Conservation (phyloP, 2,113 vertebrate species). For the Coracopsis vasa region DNA sequence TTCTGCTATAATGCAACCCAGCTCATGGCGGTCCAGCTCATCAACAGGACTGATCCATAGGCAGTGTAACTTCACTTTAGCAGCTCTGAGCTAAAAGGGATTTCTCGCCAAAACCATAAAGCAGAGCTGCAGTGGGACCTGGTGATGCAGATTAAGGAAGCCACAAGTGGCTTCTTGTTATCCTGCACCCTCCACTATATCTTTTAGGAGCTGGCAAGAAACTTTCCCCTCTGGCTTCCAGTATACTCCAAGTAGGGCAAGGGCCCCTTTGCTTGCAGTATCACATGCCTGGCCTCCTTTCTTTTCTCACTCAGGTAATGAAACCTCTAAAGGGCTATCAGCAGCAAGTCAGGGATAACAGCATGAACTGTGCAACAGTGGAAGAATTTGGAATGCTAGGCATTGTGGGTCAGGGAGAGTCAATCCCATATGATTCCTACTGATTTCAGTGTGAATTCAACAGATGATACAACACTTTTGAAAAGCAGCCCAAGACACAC, state of each 20-base stretch:
- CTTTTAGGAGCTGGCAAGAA: constrained; percentile 25
- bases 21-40: not conserved
- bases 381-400: not conserved
- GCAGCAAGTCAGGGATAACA: not conserved
- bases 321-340: not conserved
- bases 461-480: not conserved
- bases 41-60: not conserved
- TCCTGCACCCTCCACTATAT: not conserved
- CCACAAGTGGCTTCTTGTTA: constrained; percentile 29
- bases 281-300: not conserved
- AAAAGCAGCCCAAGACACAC: not conserved
- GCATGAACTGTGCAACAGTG: not conserved
- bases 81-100: not conserved
- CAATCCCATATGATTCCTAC: not conserved
- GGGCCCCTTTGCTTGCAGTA: not conserved
- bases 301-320: not conserved
- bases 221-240: not conserved
- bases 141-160: not conserved
- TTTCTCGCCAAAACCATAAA: not conserved
- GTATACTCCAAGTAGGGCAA: constrained; percentile 19
- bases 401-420: not conserved
- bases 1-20: not conserved
- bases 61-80: not conserved
- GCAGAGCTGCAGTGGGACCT: not conserved
- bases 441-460: not conserved